Evolutionary conservation across 2,888 invertebrate genomes (phyloP).

Genomic region (Amiota mariae): DNA sequence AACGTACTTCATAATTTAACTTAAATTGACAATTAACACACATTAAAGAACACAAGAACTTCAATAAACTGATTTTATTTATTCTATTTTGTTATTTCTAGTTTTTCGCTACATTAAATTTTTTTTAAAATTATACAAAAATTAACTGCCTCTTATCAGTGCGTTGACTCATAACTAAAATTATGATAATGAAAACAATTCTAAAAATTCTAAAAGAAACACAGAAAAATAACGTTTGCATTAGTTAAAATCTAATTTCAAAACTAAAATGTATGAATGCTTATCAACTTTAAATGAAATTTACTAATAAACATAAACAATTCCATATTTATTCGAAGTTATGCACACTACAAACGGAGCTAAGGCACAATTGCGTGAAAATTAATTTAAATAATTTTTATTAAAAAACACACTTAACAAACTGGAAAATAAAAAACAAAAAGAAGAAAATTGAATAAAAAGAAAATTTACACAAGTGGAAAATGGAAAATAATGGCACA

Average conservation of each 20-base stretch:
- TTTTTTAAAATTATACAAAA: too few species aligned
- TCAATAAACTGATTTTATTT: too few species aligned
- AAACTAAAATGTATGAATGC: not conserved
- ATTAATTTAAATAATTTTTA: constrained; percentile 31
- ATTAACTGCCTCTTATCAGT: not conserved
- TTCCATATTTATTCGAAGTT: not conserved
- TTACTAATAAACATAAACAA: constrained; percentile 20
- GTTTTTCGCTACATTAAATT: too few species aligned
- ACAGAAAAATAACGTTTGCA: not conserved
- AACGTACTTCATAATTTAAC: too few species aligned
- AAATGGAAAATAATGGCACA: not conserved
- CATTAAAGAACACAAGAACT: too few species aligned
- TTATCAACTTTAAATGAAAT: constrained; percentile 10
- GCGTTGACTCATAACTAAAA: not conserved
- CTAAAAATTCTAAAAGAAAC: not conserved
- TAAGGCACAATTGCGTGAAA: not conserved
- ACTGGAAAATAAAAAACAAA: not conserved
- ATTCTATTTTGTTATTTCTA: too few species aligned
- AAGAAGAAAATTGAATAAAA: not conserved
- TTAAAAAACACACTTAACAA: not conserved
- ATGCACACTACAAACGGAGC: too few species aligned
- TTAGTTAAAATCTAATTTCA: not conserved
- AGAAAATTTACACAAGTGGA: not conserved
- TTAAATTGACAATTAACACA: too few species aligned
- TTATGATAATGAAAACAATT: not conserved